These are phyloP conservation scores for Lepidiolamprologus cunningtoni DNA, from an alignment of 2,113 vertebrate genomes.

Conservation along the genomic window DNA sequence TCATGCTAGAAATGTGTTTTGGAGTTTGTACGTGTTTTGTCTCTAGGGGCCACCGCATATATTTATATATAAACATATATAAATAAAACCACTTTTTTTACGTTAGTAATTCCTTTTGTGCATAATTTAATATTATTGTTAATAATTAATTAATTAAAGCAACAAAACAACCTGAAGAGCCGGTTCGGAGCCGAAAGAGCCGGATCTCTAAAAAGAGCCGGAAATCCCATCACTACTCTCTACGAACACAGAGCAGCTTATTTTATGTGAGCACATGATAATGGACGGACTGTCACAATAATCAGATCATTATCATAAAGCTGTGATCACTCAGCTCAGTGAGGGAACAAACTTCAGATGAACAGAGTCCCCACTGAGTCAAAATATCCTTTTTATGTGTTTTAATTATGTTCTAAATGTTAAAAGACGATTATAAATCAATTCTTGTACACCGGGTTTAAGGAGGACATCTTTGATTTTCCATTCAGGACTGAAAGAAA, in stretches of 20 bases:
- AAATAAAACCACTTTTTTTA: no score
- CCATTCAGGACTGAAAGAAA: not conserved
- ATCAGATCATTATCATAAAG: not conserved
- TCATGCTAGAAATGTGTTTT: no score
- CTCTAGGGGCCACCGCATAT: no score
- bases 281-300: not conserved
- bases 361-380: not conserved
- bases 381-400: not conserved
- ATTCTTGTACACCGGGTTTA: not conserved
- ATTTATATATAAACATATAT: no score
- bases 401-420: not conserved
- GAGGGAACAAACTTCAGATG: not conserved
- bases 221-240: not conserved
- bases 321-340: not conserved
- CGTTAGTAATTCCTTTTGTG: no score
- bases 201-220: no score
- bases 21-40: no score
- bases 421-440: not conserved
- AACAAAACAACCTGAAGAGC: no score
- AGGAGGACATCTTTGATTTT: not conserved
- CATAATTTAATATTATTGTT: no score
- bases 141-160: no score
- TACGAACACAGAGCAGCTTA: not conserved
- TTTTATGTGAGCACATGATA: not conserved
- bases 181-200: fast-evolving